These are phyloP conservation scores for Euwallacea fornicatus DNA, from an alignment of 1,140 invertebrate genomes.

Conservation along the genomic window DNA sequence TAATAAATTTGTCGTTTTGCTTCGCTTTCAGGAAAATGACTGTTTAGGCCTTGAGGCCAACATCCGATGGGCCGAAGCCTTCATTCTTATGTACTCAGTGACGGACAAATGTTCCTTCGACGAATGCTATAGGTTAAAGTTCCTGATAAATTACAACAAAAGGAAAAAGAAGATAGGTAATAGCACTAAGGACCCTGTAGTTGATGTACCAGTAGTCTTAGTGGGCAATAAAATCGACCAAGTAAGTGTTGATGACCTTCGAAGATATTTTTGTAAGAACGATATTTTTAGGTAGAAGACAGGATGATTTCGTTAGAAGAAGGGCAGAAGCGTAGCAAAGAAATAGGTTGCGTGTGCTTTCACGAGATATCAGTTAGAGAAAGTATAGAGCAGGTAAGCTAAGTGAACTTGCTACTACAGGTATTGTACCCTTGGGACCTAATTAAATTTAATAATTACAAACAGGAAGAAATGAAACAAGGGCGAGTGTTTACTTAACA, in stretches of 20 bases:
- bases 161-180: conserved; percentile 63
- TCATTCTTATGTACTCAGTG: conserved; percentile 82
- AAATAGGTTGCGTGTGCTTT: conserved; percentile 79
- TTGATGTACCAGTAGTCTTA: conserved; percentile 72
- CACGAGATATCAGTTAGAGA: conserved; percentile 83
- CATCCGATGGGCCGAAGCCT: conserved; percentile 81
- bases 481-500: no score
- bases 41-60: conserved; percentile 71
- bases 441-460: no score
- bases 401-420: no score
- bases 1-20: background rate
- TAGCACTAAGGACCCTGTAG: conserved; percentile 47
- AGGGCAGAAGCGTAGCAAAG: conserved; percentile 69
- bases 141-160: conserved; percentile 78
- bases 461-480: no score
- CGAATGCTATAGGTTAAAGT: conserved; percentile 77
- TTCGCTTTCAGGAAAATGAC: conserved; percentile 63
- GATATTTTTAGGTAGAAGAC: conserved; percentile 58
- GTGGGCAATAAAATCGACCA: conserved; percentile 83
- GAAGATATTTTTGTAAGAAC: background rate
- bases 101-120: conserved; percentile 84
- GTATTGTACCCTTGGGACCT: no score
- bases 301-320: conserved; percentile 75
- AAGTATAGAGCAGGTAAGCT: conserved; percentile 70
- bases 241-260: conserved; percentile 7